Conservation (phyloP, 2,888 invertebrate genomes). For the Eubasilissa splendida region DNA sequence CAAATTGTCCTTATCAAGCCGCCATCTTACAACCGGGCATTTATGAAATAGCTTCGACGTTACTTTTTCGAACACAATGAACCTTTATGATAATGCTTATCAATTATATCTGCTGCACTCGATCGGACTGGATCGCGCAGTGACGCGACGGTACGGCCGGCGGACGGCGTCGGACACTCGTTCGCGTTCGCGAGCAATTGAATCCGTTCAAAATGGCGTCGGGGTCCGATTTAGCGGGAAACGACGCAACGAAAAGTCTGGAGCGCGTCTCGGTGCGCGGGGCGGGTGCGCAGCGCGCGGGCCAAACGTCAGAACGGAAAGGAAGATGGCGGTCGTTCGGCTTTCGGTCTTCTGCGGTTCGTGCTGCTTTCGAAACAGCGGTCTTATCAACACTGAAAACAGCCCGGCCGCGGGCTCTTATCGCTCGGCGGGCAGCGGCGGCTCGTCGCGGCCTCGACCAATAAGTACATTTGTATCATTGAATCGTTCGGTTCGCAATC, state of each 20-base stretch:
- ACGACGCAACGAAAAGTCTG: background rate
- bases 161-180: background rate
- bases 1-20: constrained; percentile 24
- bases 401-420: constrained; percentile 30
- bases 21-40: constrained; percentile 23
- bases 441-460: background rate
- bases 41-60: constrained; percentile 2
- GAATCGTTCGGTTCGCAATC: too few species aligned
- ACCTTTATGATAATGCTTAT: constrained; percentile 35
- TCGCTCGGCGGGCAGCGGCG: constrained; percentile 12
- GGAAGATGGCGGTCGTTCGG: background rate
- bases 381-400: constrained; percentile 46
- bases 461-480: too few species aligned
- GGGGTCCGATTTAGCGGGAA: constrained; percentile 20
- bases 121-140: constrained; percentile 3
- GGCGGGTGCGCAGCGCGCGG: background rate
- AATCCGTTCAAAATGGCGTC: constrained; percentile 25
- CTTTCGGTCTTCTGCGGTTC: constrained; percentile 8
- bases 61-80: constrained; percentile 33
- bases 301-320: constrained; percentile 33
- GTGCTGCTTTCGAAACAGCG: constrained; percentile 36
- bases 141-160: constrained; percentile 7
- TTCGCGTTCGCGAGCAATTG: too few species aligned
- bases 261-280: background rate
- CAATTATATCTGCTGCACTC: constrained; percentile 39